Evolutionary conservation across 1,140 invertebrate genomes (phyloP).

Genomic region (Heliconius eleuchia): DNA sequence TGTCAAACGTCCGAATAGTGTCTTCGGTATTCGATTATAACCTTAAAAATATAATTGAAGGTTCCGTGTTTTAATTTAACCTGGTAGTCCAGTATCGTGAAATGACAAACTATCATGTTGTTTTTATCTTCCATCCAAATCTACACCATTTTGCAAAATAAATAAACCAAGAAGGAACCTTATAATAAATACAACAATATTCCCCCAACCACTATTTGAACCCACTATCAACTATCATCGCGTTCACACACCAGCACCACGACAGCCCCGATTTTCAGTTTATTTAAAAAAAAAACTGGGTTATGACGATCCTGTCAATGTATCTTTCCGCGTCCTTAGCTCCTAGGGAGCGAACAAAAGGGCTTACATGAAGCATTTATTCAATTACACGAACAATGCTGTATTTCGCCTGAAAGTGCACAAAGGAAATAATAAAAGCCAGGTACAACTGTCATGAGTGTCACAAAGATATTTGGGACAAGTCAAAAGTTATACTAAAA

Average conservation of each 20-base stretch:
- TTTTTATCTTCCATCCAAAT: background rate
- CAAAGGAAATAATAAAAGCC: slow-evolving; percentile 49
- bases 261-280: background rate
- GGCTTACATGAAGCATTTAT: slow-evolving; percentile 66
- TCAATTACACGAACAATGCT: slow-evolving; percentile 73
- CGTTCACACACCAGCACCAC: background rate
- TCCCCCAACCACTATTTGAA: background rate
- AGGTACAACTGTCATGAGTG: slow-evolving; percentile 61
- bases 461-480: slow-evolving; percentile 60
- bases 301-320: slow-evolving; percentile 29
- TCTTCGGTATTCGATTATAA: slow-evolving; percentile 34
- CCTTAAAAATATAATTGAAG: slow-evolving; percentile 56
- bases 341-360: slow-evolving; percentile 49
- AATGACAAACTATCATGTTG: background rate
- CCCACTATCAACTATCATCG: background rate
- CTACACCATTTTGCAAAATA: background rate
- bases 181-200: background rate
- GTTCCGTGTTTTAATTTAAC: slow-evolving; percentile 54
- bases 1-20: slow-evolving; percentile 44
- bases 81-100: slow-evolving; percentile 46
- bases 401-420: slow-evolving; percentile 65
- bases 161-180: background rate
- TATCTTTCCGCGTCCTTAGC: slow-evolving; percentile 44
- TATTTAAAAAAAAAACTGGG: slow-evolving; percentile 21
- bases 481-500: slow-evolving; percentile 63